These are phyloP conservation scores for Huso huso DNA, from an alignment of 2,797 vertebrate species.

Conservation along the genomic window DNA sequence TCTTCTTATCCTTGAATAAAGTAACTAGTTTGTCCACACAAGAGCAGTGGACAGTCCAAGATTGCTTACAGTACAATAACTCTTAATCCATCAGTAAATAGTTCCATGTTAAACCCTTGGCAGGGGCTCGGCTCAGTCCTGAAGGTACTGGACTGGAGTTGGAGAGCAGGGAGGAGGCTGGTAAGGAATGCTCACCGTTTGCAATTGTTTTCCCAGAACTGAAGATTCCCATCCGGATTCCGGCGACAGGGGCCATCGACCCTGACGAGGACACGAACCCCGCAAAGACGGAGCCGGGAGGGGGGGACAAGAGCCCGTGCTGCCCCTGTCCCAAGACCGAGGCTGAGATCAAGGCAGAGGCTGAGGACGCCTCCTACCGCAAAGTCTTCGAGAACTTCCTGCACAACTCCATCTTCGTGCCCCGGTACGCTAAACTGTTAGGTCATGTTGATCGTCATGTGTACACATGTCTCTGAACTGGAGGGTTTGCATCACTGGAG, in stretches of 20 bases:
- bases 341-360: conserved; percentile 78
- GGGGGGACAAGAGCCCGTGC: conserved; percentile 73
- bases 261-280: conserved; percentile 78
- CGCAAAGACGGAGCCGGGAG: conserved; percentile 72
- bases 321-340: conserved; percentile 86
- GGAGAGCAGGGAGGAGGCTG: background rate
- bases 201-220: conserved; percentile 53
- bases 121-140: background rate
- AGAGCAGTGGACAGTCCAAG: no score
- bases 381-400: conserved; percentile 96
- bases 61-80: no score
- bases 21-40: no score
- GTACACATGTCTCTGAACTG: no score
- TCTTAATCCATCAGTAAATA: no score
- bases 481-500: no score
- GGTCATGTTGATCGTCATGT: no score
- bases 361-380: conserved; percentile 76
- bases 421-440: conserved; percentile 60
- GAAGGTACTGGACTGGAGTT: background rate
- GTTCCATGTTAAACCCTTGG: background rate
- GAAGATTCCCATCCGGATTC: conserved; percentile 81
- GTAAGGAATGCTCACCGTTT: no score
- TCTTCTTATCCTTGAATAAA: no score
- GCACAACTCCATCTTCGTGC: conserved; percentile 89
- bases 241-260: conserved; percentile 74